Percentiles rank a stretch among this genome's conserved stretches.
phyloP scores from a whole-genome alignment of 2,888 invertebrate species.

The Apantesis nais region DNA sequence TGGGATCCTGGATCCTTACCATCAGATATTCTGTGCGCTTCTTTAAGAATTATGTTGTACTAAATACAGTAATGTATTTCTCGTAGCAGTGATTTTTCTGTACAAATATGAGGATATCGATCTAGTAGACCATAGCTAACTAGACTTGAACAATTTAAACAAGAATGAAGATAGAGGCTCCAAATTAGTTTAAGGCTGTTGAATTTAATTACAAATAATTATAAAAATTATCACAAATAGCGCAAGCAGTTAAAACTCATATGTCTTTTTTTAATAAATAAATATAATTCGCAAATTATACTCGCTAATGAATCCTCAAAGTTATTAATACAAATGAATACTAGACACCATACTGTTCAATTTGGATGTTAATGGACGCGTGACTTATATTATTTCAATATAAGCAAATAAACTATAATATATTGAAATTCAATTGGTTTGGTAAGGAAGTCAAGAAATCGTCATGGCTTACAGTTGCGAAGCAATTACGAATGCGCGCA shows the following conservation, averaged over 20 bases:
- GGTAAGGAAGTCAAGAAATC: slow-evolving; percentile 7
- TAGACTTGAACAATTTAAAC: not conserved
- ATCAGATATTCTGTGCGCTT: not conserved
- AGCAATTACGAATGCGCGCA: slow-evolving; percentile 6
- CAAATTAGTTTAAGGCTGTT: not conserved
- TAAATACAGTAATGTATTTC: too few species aligned
- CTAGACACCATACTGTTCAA: not conserved
- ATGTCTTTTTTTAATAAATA: not conserved
- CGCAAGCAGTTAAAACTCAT: not conserved
- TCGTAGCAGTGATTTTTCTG: not conserved
- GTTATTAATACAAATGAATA: not conserved
- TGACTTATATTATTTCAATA: not conserved
- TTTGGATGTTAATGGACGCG: not conserved
- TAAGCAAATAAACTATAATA: not conserved
- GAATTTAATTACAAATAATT: not conserved
- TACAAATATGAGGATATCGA: not conserved
- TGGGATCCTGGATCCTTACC: too few species aligned
- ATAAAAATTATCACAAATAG: not conserved
- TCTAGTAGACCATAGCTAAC: not conserved
- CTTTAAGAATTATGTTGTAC: not conserved
- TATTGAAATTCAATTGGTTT: not conserved
- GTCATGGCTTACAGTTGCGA: not conserved
- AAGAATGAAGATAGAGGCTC: not conserved
- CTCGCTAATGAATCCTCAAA: not conserved
- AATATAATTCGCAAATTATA: not conserved